phyloP scores from a whole-genome alignment of 2,888 invertebrate species.

The Apamea crenata region DNA sequence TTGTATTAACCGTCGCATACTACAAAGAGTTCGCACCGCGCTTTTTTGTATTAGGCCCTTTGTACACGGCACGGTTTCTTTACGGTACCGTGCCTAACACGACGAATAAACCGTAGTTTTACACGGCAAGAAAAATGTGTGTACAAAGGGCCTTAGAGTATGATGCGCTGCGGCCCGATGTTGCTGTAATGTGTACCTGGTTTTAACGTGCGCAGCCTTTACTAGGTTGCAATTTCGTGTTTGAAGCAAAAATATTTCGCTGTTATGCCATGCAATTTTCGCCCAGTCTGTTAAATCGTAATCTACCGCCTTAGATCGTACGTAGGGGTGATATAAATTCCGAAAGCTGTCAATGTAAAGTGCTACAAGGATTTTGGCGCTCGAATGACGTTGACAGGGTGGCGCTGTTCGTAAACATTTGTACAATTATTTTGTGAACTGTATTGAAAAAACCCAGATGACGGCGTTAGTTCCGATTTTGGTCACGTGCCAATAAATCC shows the following conservation, averaged over 20 bases:
- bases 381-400: background rate
- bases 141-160: background rate
- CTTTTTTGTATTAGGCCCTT: background rate
- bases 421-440: background rate
- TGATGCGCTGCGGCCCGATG: background rate
- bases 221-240: background rate
- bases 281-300: background rate
- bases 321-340: background rate
- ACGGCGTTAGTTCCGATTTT: background rate
- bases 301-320: background rate
- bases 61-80: too few relatives aligned
- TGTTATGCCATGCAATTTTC: background rate
- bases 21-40: background rate
- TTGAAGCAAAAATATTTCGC: conserved; percentile 6
- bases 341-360: background rate
- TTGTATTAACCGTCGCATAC: background rate
- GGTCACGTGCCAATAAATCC: background rate
- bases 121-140: background rate
- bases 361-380: background rate
- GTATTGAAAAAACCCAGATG: background rate
- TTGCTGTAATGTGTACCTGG: background rate
- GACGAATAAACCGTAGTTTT: background rate
- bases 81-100: too few relatives aligned
- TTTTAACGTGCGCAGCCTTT: conserved; percentile 1
- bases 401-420: background rate